Percentiles rank a stretch among this genome's conserved stretches.
phyloP scores from a whole-genome alignment of 2,888 invertebrate species.

The Melanotus villosus region DNA sequence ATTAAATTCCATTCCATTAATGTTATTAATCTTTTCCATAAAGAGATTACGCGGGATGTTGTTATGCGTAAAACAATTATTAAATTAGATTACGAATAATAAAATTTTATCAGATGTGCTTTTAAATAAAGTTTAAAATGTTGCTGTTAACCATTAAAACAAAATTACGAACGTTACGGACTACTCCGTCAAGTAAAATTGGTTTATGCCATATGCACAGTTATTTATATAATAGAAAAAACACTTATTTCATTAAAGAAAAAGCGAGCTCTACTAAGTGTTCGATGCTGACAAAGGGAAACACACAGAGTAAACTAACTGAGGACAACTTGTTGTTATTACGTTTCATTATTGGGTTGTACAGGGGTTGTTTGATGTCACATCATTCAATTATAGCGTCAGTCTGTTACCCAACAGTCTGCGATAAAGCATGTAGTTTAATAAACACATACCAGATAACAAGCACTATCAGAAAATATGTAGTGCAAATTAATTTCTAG shows the following conservation, averaged over 20 bases:
- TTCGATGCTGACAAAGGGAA: neutral
- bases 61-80: too few relatives aligned
- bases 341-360: constrained; percentile 17
- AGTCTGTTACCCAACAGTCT: constrained; percentile 21
- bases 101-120: too few relatives aligned
- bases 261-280: neutral
- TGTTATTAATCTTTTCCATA: too few relatives aligned
- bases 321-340: constrained; percentile 26
- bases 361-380: constrained; percentile 36
- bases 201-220: too few relatives aligned
- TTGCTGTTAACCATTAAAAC: too few relatives aligned
- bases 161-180: too few relatives aligned
- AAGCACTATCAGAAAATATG: constrained; percentile 15
- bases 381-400: constrained; percentile 40
- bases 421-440: constrained; percentile 35
- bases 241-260: neutral
- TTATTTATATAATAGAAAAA: too few relatives aligned
- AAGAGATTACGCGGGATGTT: too few relatives aligned
- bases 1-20: too few relatives aligned
- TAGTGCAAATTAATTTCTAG: neutral
- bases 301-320: neutral
- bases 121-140: too few relatives aligned
- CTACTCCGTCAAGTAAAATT: too few relatives aligned
- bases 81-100: too few relatives aligned
- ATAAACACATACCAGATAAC: constrained; percentile 20